Percentiles rank a stretch among this genome's conserved stretches.
phyloP scores from a whole-genome alignment of 2,888 invertebrate species.

The Fragum sueziense region DNA sequence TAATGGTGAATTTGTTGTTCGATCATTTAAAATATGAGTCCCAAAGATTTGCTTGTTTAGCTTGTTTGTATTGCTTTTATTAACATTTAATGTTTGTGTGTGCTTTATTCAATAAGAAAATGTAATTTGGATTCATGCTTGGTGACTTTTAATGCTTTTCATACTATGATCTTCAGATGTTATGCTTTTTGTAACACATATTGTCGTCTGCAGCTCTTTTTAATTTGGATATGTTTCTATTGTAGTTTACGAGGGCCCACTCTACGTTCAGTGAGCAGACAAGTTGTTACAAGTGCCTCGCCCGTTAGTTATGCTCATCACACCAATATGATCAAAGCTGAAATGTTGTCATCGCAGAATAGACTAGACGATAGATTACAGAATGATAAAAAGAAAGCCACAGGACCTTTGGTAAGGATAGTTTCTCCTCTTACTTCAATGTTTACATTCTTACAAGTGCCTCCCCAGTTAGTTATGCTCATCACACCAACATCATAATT shows the following conservation, averaged over 20 bases:
- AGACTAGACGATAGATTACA: conserved; percentile 44
- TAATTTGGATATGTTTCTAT: no score
- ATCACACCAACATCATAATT: conserved; percentile 38
- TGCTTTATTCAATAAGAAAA: no score
- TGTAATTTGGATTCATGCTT: no score
- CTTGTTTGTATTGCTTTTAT: no score
- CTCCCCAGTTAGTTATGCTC: conserved; percentile 38
- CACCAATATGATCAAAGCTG: conserved; percentile 34
- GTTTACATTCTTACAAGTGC: conserved; percentile 28
- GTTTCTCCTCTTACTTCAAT: background rate
- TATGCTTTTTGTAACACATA: no score
- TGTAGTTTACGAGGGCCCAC: conserved; percentile 60
- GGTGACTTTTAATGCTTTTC: no score
- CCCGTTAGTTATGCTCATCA: conserved; percentile 37
- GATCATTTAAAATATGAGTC: no score
- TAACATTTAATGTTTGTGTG: no score
- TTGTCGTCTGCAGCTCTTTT: no score
- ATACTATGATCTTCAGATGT: no score
- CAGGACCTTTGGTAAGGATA: conserved; percentile 63
- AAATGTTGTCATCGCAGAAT: conserved; percentile 28
- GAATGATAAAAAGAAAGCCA: conserved; percentile 47
- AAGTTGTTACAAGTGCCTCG: conserved; percentile 54
- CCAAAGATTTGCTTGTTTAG: no score
- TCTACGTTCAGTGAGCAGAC: conserved; percentile 53
- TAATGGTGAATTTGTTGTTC: no score